Conservation (phyloP, 2,797 vertebrate genomes). For the Danio albolineatus region DNA sequence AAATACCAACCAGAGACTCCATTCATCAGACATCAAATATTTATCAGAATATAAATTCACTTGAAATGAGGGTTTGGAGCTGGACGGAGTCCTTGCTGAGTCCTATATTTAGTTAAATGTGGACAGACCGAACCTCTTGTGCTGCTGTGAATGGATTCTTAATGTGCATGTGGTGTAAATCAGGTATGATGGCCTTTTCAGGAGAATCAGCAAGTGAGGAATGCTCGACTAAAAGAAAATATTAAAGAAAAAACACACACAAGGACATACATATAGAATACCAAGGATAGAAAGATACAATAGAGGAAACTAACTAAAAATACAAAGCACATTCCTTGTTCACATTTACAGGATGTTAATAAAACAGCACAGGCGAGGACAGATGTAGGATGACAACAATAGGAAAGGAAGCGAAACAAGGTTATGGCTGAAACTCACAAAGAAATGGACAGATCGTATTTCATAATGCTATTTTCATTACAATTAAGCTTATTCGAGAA, state of each 20-base stretch:
- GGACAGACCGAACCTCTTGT: constrained; percentile 27
- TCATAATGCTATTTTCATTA: neutral
- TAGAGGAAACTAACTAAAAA: neutral
- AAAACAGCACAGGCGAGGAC: neutral
- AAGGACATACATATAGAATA: neutral
- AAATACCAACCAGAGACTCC: constrained; percentile 38
- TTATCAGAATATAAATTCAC: constrained; percentile 56
- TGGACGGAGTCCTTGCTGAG: constrained; percentile 22
- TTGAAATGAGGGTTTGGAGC: constrained; percentile 50
- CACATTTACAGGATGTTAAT: neutral
- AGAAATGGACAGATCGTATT: neutral
- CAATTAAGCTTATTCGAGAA: neutral
- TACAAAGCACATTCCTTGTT: constrained; percentile 5
- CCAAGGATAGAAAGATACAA: neutral
- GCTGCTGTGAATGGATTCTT: neutral
- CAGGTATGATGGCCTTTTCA: constrained; percentile 21
- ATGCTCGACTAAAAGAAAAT: neutral
- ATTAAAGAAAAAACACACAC: neutral
- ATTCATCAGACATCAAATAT: constrained; percentile 59
- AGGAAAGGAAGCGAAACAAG: constrained; percentile 12
- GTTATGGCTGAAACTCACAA: neutral
- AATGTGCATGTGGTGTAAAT: constrained; percentile 12
- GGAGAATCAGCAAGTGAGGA: constrained; percentile 7
- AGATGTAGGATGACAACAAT: neutral
- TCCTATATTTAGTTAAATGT: constrained; percentile 31